Base-by-base conservation (phyloP, 2,888 invertebrate genomes). In the Drosophila rubida region DNA sequence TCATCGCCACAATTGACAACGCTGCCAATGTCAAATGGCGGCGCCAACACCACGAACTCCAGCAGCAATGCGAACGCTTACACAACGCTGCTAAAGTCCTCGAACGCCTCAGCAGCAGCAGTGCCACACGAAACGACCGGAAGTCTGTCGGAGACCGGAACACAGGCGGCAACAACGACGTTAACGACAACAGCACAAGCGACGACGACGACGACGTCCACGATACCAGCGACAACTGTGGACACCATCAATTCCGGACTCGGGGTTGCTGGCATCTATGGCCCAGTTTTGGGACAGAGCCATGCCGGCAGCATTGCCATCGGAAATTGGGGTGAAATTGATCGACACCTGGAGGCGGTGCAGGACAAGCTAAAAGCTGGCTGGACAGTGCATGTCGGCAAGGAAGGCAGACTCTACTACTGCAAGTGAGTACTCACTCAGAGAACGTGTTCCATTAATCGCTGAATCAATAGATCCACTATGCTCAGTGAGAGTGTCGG, bases 361-460 rank as follows among this genome's bases (percentile, higher is more conserved):
- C 94, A 94, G 81, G 93, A 93, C 11, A 93, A 93, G 79, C 91
- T 95, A 69, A 95, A 95, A 89, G 94, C 94, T 69, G 96, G 96
- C 64, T 96, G 96, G 96, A 96, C 95, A 13, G 95, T 95, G n/a
- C 96, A 96, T 91, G 93, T 94, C 67, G 95, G 95, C 89, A 94
- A 95, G 84, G 96, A 96, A 90, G 96, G 96, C 70, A 94, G 97
- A 82, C 94, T 96, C 68, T 97, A 97, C 92, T 97, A 96, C 93
- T 97, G 97, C 95, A 97, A 97, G 97, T 97, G 93, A 95, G 96
- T 94, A 23, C 4, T 4, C 3, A 44, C 7, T 9, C n/a, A 39
- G 16, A 32, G 5, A 32, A n/a, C n/a, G 4, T 35, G 9, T 35
- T 14, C 13, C 2, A 14, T 37, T 13, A 35, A 35, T 13, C 5